Base-by-base conservation (phyloP, 2,888 invertebrate genomes). In the Galeruca laticollis region DNA sequence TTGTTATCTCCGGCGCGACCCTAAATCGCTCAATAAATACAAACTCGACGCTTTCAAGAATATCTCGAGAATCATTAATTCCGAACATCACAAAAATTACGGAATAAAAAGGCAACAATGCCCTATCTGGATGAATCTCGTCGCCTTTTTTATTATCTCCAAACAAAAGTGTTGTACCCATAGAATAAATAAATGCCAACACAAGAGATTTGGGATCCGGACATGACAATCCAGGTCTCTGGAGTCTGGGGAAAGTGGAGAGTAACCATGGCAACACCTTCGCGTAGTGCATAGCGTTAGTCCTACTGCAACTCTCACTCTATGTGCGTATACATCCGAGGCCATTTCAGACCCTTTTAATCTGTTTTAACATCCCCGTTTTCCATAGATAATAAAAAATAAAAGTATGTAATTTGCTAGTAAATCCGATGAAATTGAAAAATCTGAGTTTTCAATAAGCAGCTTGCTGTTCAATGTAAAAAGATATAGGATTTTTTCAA, bases 221-320 rank as follows among this genome's bases (percentile, higher is more conserved):
- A 71, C 76, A 76, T 75, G 76, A 78, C 77, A 73, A 76, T 78
- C 78, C 76, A 72, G 78, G 78, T 74, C 78, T 78, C 78, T 71
- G 68, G 78, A 78, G 78, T 76, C 76, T 75, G 76, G 77, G 77
- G 75, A 77, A 47, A 74, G 60, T 69, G 69, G 70, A 69, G 69
- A 72, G 74, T 78, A 71, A 73, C 78, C 78, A 78, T 78, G 75
- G 78, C 73, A 77, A 78, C 78, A 75, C 76, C 78, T 72, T 69
- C 73, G 47, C 47, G 62, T 68, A 72, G 73, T 74, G 75, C 76
- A 74, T 70, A 71, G 75, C 75, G 68, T 71, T 68, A 67, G 71
- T 70, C 70, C 60, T 68, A 71, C 59, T 73, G 73, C 71, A 75
- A 65, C 68, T 70, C 72, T 73, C 73, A 72, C 65, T 63, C 64